Conservation (phyloP, 2,888 invertebrate genomes). For the Cephus rjabovi region DNA sequence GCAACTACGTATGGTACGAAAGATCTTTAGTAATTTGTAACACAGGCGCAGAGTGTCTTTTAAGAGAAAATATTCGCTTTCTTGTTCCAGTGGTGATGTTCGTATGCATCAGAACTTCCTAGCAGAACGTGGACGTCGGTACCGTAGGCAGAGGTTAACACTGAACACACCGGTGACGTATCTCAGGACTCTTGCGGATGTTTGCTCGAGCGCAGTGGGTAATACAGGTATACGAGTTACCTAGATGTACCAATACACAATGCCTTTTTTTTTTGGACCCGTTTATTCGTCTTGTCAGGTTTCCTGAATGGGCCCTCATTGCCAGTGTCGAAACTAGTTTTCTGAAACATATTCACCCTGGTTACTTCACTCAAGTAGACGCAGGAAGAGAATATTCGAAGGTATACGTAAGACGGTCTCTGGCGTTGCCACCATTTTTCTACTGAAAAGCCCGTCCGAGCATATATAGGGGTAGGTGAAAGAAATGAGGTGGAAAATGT, state of each 20-base stretch:
- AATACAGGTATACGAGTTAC: slow-evolving; percentile 1
- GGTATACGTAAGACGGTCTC: background rate
- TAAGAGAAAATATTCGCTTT: slow-evolving; percentile 16
- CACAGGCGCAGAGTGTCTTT: background rate
- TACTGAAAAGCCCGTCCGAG: background rate
- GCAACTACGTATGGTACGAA: background rate
- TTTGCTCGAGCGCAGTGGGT: slow-evolving; percentile 50
- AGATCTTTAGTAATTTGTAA: background rate
- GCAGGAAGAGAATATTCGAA: background rate
- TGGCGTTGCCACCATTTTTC: background rate
- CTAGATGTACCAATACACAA: slow-evolving; percentile 38
- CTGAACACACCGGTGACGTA: background rate
- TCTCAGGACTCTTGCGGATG: slow-evolving; percentile 36
- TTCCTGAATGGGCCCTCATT: slow-evolving; percentile 48
- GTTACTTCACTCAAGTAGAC: background rate
- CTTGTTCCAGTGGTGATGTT: background rate
- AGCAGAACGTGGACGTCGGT: background rate
- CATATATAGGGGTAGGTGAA: background rate
- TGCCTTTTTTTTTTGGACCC: slow-evolving; percentile 16
- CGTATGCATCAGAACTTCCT: background rate
- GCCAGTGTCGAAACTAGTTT: slow-evolving; percentile 49
- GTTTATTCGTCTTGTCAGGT: slow-evolving; percentile 17
- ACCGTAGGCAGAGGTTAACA: background rate
- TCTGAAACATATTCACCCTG: slow-evolving; percentile 9
- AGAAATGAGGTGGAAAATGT: slow-evolving; percentile 3